Base-by-base conservation (phyloP, 2,113 vertebrate genomes). In the Mystacornis crossleyi region DNA sequence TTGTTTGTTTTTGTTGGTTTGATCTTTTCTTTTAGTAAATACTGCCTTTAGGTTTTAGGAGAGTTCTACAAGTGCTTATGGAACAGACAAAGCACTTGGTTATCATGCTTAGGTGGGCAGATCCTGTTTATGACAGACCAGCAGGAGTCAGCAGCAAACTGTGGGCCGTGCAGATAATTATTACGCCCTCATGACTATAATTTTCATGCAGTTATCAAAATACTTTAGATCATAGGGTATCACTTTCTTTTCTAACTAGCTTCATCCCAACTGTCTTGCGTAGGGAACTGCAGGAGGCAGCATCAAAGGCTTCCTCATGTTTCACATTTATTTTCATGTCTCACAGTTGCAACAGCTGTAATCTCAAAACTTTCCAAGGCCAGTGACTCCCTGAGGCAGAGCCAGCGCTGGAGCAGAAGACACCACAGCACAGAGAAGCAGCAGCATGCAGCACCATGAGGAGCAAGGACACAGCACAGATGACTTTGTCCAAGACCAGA, bases 141-240 rank as follows among this genome's bases (percentile, higher is more conserved):
- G 65, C 62, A 81, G 94, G 84, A 94, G 81, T 53, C 13, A 5
- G 69, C 65, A 93, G 66, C 77, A 92, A 78, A 72, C 69, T 47
- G 48, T 43, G 73, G 65, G 43, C 48, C 67, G 36, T 48, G 57
- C 25, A 89, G 69, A 67, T 81, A 78, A 91, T 84, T 86, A 89
- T 81, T 92, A 89, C 1, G 0, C 66, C n/a, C 57, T 81, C 57
- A 29, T 26, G 61, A 86, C 48, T 72, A 53, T 43, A 81, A 89
- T 95, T 84, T 91, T 92, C 75, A 89, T 0, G 4, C 75, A 81
- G 66, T 87, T 96, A 95, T 72, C 89, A 91, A 94, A 94, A 95
- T 81, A 93, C 65, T 92, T 91, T 7, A 78, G 86, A 89, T 92
- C 86, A 83, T 62, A 89, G 15, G 69, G 60, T 86, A 78, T 81